A percentile compares a stretch with the other conserved stretches of the same genome.
Evolutionary conservation across 2,888 invertebrate genomes (phyloP).

Genomic region (Agrilus cyanescens): DNA sequence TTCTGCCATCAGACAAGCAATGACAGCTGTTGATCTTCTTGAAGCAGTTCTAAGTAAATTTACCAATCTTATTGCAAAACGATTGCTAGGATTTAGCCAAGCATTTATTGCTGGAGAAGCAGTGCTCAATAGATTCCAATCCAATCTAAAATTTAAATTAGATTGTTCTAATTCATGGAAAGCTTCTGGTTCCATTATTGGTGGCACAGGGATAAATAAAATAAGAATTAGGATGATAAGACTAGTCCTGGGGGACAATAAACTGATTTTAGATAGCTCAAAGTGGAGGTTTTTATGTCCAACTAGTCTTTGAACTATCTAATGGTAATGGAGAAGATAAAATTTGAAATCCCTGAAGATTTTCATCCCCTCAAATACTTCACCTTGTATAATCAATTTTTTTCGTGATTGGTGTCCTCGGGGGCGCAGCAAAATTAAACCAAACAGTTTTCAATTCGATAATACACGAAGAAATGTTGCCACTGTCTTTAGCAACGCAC

Average conservation of each 20-base stretch:
- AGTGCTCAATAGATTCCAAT: constrained; percentile 93
- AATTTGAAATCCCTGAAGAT: background rate
- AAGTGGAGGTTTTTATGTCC: too few species aligned
- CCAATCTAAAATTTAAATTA: constrained; percentile 46
- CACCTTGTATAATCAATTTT: constrained; percentile 89
- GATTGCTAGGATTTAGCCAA: constrained; percentile 94
- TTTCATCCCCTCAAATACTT: constrained; percentile 7
- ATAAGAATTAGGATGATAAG: too few species aligned
- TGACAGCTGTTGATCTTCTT: constrained; percentile 69
- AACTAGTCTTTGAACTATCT: too few species aligned
- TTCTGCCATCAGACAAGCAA: constrained; percentile 92
- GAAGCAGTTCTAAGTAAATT: constrained; percentile 71
- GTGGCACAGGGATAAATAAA: too few species aligned
- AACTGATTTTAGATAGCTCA: too few species aligned
- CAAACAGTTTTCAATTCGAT: constrained; percentile 84
- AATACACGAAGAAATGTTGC: constrained; percentile 73
- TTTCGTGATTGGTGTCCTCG: constrained; percentile 82
- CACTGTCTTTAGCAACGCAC: constrained; percentile 47
- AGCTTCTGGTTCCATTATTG: too few species aligned
- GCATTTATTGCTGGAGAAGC: constrained; percentile 95
- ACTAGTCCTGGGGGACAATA: too few species aligned
- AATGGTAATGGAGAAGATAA: constrained; percentile 7
- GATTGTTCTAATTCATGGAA: too few species aligned
- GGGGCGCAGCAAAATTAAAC: constrained; percentile 97
- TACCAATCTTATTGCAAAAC: constrained; percentile 74